Evolutionary conservation across 92 coral and sea anemone genomes (phyloP), one percentile per base, ranked within the genome.

Genomic region (Zoanthus sansibaricus): DNA sequence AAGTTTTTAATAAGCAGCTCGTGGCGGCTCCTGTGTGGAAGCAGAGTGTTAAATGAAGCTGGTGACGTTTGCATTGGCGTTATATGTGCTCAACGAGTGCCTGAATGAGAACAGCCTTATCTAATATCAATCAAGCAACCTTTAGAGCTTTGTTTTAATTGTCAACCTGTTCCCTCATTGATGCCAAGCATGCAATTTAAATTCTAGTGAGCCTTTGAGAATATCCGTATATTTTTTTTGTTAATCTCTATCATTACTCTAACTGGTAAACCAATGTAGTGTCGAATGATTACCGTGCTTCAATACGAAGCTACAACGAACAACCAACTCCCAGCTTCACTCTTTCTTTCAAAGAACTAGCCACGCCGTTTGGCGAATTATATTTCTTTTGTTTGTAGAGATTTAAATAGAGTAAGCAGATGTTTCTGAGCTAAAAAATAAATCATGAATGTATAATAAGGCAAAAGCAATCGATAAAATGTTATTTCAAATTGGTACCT

Each of bases 361-460:
- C 98, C 99, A 97, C 99, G 99, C 99, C 96, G 94, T 92, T 91
- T 90, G 88, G 94, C 92, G 98, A 95, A 97, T 97, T 95, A 93
- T 96, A 90, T 95, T 95, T 97, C 99, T 93, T 97, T 97, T 97
- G 99, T 97, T 97, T 97, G 99, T 91, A 93, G 97, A 97, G 98
- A 97, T 97, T 97, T 96, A 97, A 97, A 97, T 97, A 97, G 99
- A 97, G 92, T 95, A 93, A 94, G 99, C 99, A 97, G 99, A 97
- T 97, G 99, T 97, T 97, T 94, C 94, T 97, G 98, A 94, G 99
- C 97, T 97, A 93, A 95, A 95, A 95, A 95, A 93, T 95, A 94
- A 92, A 94, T 89, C 94, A 93, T 95, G 98, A 95, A 95, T 95
- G 97, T 83, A 93, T 94, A 95, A 93, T 95, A 83, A 93, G 94